Evolutionary conservation across 2,797 vertebrate species (phyloP).

Genomic region (Anguilla anguilla): DNA sequence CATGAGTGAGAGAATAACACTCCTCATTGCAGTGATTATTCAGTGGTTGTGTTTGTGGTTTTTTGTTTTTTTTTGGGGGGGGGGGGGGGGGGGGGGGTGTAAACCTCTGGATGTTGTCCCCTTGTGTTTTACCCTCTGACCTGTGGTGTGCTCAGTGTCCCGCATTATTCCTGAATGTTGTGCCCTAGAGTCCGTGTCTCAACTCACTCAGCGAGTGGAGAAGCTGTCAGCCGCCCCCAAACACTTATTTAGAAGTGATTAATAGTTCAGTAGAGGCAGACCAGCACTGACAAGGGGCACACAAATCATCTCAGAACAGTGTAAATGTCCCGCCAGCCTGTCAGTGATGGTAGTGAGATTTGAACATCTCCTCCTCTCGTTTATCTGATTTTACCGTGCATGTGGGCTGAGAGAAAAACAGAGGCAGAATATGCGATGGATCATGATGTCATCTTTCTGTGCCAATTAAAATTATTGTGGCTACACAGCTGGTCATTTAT

Average conservation of each 20-base stretch:
- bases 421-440: not conserved
- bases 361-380: conserved; percentile 9
- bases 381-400: conserved; percentile 19
- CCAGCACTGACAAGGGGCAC: conserved; percentile 21
- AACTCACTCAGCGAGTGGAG: conserved; percentile 9
- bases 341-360: not conserved
- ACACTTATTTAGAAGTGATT: conserved; percentile 38
- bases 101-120: not conserved
- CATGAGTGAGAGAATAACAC: not conserved
- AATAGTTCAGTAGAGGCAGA: conserved; percentile 25
- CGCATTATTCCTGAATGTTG: conserved; percentile 18
- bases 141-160: conserved; percentile 12
- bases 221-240: conserved; percentile 23
- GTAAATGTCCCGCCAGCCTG: not conserved
- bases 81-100: not conserved
- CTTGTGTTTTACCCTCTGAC: not conserved
- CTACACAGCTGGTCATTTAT: conserved; percentile 12
- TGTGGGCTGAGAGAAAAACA: not conserved
- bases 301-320: conserved; percentile 14
- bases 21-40: not conserved
- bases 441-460: conserved; percentile 24
- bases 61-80: not conserved
- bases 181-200: conserved; percentile 14
- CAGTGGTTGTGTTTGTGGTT: not conserved
- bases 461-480: not conserved